Evolutionary conservation across 2,797 vertebrate species (phyloP).

Genomic region (Buphagus erythrorhynchus): DNA sequence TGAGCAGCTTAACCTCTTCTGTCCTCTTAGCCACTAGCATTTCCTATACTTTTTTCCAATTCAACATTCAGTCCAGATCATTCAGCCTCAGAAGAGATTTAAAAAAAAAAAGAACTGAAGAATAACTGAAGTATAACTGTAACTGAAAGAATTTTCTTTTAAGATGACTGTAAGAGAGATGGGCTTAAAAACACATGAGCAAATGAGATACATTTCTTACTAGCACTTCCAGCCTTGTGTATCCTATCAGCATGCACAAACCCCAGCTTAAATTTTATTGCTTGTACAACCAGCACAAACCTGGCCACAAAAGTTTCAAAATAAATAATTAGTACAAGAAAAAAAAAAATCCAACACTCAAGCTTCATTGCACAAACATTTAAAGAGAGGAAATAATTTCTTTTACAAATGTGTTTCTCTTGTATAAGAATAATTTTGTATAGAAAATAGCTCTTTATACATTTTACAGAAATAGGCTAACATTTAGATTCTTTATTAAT

Average conservation of each 20-base stretch:
- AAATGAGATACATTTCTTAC: background rate
- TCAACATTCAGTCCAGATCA: background rate
- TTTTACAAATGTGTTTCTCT: conserved; percentile 72
- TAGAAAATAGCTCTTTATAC: conserved; percentile 76
- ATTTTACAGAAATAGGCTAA: conserved; percentile 58
- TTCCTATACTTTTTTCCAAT: background rate
- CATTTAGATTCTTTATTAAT: conserved; percentile 14
- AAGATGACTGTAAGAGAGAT: background rate
- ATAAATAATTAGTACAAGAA: conserved; percentile 58
- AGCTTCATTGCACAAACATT: conserved; percentile 72
- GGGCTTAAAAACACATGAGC: background rate
- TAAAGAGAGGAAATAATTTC: conserved; percentile 69
- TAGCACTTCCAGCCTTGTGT: background rate
- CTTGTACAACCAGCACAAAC: conserved; percentile 15
- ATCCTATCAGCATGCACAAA: background rate
- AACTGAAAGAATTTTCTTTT: background rate
- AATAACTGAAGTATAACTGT: background rate
- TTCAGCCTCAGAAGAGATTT: background rate
- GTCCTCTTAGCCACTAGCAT: background rate
- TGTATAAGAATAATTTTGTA: conserved; percentile 77
- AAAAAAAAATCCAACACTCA: conserved; percentile 36
- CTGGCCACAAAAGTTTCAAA: conserved; percentile 57
- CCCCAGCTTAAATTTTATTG: conserved; percentile 27
- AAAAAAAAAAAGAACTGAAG: background rate
- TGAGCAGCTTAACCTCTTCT: background rate